Base-by-base conservation (phyloP, 2,113 vertebrate species). In the Balaeniceps rex region DNA sequence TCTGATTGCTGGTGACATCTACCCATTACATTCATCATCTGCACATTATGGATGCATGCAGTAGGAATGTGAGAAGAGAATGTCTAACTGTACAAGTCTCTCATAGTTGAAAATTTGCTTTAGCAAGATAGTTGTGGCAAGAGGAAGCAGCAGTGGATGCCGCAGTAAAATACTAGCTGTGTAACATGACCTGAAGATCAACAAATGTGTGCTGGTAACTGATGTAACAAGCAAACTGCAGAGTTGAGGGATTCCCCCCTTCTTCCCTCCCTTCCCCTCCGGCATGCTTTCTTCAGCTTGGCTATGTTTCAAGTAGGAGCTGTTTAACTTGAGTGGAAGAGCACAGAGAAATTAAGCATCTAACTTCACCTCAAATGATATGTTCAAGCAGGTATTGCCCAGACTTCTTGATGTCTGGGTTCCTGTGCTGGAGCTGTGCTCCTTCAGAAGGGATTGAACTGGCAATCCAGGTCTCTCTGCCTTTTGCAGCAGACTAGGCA, bases 1-100 rank as follows among this genome's bases (percentile, higher is more conserved):
- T 51, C 24, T 88, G 46, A 25, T 70, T 68, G 81, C 57, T 93
- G 36, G 29, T 60, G 58, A 36, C 29, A 11, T 87, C 61, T 42
- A 31, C 14, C 14, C 0, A 0, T 52, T 82, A 3, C 2, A 6
- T 51, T 79, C 5, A 4, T 22, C 1, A 0, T 11, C 44, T 65
- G 44, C 12, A 11, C 24, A 1, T 87, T 52, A 33, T 4, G 33
- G 49, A 18, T 84, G 58, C 19, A 17, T 2, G 4, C 38, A 49
- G 3, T 14, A 44, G 75, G 44, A 69, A 26, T 34, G 10, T 72
- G 68, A 93, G 52, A 54, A 58, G 34, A 72, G 36, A 54, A 24
- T 21, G 21, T 51, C 26, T 84, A 38, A 44, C 64, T 42, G 18
- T 63, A 12, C 31, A 11, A 21, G 17, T 22, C 57, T 75, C 42